Evolutionary conservation across 2,113 vertebrate species (phyloP), one percentile per base, ranked within the genome.

Genomic region (Ammospiza caudacuta): DNA sequence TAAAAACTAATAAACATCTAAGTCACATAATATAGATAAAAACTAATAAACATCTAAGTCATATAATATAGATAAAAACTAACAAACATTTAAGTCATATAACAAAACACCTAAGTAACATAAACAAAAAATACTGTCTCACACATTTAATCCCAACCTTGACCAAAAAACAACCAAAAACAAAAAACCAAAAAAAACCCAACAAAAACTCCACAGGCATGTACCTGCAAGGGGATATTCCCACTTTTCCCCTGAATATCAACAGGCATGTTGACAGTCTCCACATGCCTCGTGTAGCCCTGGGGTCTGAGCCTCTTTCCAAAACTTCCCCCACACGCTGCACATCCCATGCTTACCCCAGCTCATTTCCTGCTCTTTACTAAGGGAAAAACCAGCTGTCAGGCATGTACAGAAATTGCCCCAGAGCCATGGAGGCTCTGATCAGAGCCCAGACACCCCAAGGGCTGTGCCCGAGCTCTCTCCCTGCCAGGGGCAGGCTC

Each of bases 221-320:
- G 79, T 89, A 69, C 43, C 63, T 74, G 63, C 41, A 11, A 17
- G 52, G 70, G 39, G 43, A 57, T 22, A 12, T 2, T 2, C 41
- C 58, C 43, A 59, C 27, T 75, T 78, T 87, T 83, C 63, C 54
- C 70, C 61, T 25, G 47, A 54, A n/a, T 51, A n/a, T 54, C 37
- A 49, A 37, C 41, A 39, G 23, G 23, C 58, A 17, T 25, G 58
- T 37, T 59, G 58, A 59, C 58, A 83, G 57, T n/a, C 61, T 66
- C 68, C 6, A 0, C n/a, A 4, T 13, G 62, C 67, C 57, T 74
- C 4, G 0, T 0, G 1, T 24, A 66, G 83, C 86, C 67, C 52
- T 1, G 15, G 21, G 74, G 18, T 75, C 75, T 39, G 39, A 94
- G 9, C 22, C 41, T 66, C 67, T n/a, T 68, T 23, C 90, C 90